phyloP scores from a whole-genome alignment of 1,140 invertebrate species.

The Drosophila kepulauana region DNA sequence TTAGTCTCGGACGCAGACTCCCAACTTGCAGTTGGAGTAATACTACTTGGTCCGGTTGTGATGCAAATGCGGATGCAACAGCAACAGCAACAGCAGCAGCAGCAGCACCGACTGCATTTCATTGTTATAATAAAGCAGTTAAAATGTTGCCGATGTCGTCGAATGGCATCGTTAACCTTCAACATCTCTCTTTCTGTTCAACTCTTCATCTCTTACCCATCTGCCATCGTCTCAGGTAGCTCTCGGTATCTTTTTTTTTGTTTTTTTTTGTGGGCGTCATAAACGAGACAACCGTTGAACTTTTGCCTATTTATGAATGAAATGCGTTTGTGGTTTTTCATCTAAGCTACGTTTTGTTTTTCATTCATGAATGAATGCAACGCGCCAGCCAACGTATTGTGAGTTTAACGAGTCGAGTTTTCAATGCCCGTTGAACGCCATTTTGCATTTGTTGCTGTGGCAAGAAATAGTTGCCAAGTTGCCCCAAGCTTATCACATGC shows the following conservation, averaged over 20 bases:
- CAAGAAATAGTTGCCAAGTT: constrained; percentile 26
- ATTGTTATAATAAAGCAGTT: constrained; percentile 69
- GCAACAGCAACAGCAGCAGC: constrained; percentile 5
- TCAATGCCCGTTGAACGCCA: constrained; percentile 17
- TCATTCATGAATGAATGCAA: constrained; percentile 21
- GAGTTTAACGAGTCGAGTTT: constrained; percentile 1
- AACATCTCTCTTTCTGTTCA: constrained; percentile 10
- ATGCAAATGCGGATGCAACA: constrained; percentile 31
- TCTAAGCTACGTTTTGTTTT: not conserved
- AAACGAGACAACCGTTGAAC: constrained; percentile 46
- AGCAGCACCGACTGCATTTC: constrained; percentile 14
- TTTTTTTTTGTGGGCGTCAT: constrained; percentile 38
- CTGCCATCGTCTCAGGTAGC: constrained; percentile 31
- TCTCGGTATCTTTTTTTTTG: not conserved
- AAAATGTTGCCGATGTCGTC: constrained; percentile 57
- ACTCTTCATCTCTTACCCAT: not conserved
- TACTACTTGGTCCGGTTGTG: constrained; percentile 15
- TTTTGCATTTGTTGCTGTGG: constrained; percentile 43
- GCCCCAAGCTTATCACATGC: constrained; percentile 29
- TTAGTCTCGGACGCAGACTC: not conserved
- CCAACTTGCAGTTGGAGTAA: not conserved
- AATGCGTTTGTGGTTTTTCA: constrained; percentile 22
- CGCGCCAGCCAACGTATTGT: not conserved
- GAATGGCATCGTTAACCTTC: constrained; percentile 51
- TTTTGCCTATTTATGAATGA: constrained; percentile 56